Percentiles rank a stretch among this genome's conserved stretches.
phyloP scores from a whole-genome alignment of 2,888 invertebrate genomes.

The Meandrusa payeni region DNA sequence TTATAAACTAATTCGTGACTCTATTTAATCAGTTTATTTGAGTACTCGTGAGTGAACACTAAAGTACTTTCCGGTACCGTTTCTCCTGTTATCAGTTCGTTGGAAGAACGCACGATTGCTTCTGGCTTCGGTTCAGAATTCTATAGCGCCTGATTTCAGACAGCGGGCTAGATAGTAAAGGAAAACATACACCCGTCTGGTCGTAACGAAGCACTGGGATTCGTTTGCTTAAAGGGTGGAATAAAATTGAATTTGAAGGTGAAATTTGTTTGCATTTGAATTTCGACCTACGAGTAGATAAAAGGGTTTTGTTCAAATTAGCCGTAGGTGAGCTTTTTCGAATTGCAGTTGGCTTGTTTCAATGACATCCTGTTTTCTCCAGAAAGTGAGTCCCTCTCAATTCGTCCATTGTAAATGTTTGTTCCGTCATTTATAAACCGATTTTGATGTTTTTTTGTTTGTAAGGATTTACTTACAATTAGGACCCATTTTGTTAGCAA shows the following conservation, averaged over 20 bases:
- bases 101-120: background rate
- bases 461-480: too few species aligned
- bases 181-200: constrained; percentile 4
- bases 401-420: too few species aligned
- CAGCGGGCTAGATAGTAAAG: background rate
- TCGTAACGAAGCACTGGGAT: constrained; percentile 2
- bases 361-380: too few species aligned
- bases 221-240: constrained; percentile 4
- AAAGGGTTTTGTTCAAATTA: too few species aligned
- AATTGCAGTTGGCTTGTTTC: too few species aligned
- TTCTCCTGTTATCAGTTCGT: background rate
- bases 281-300: too few species aligned
- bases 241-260: constrained; percentile 5
- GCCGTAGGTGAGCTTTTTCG: too few species aligned
- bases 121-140: background rate
- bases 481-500: too few species aligned
- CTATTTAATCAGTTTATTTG: background rate
- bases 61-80: background rate
- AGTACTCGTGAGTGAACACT: background rate
- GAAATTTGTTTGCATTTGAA: background rate
- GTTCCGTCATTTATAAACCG: too few species aligned
- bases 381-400: too few species aligned
- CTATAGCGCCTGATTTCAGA: too few species aligned
- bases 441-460: too few species aligned
- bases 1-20: background rate